Conservation (phyloP, 2,113 vertebrate species). For the Martes martes region DNA sequence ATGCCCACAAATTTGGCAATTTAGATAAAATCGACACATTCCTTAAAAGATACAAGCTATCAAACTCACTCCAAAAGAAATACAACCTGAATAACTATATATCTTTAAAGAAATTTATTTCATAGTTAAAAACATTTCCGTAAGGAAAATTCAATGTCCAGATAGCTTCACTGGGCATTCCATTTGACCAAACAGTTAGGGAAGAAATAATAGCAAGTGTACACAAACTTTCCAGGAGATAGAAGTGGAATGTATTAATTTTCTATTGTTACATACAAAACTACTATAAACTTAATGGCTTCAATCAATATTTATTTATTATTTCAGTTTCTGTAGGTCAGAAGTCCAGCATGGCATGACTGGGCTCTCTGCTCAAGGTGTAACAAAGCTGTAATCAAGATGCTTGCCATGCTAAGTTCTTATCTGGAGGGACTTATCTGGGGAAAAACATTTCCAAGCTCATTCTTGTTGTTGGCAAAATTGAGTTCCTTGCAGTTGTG, state of each 20-base stretch:
- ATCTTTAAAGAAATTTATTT: conserved; percentile 22
- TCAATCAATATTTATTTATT: not conserved
- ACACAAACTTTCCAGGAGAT: not conserved
- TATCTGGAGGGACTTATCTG: not conserved
- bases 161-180: not conserved
- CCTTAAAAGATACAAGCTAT: not conserved
- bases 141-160: not conserved
- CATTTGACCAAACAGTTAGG: not conserved
- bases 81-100: not conserved
- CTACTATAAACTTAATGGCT: not conserved
- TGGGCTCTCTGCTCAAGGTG: not conserved
- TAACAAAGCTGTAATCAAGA: not conserved
- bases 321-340: not conserved
- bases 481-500: not conserved
- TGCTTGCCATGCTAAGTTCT: not conserved
- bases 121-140: not conserved
- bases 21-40: not conserved
- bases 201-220: not conserved
- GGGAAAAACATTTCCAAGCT: not conserved
- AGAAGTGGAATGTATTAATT: not conserved
- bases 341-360: not conserved
- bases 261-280: not conserved
- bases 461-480: not conserved
- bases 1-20: not conserved
- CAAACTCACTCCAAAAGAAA: not conserved